phyloP scores from a whole-genome alignment of 2,888 invertebrate species.

The Myopa testacea region DNA sequence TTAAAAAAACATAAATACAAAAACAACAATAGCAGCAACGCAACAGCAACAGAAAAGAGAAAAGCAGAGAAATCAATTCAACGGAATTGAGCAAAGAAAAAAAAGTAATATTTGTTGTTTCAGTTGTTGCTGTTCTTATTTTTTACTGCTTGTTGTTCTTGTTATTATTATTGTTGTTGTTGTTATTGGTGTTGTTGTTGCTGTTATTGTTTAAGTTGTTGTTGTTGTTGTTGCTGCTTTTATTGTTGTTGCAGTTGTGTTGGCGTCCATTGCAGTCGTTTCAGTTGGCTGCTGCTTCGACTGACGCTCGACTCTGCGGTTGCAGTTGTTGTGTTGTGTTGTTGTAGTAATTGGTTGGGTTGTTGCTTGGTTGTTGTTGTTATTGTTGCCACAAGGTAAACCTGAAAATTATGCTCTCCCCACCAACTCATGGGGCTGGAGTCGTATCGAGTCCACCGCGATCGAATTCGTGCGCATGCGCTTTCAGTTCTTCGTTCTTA shows the following conservation, averaged over 20 bases:
- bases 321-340: constrained; percentile 3
- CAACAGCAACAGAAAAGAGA: not conserved
- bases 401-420: constrained; percentile 6
- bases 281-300: not conserved
- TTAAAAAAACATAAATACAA: not conserved
- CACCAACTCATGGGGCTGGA: not conserved
- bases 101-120: no score
- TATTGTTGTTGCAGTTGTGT: constrained; percentile 41
- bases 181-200: constrained; percentile 41
- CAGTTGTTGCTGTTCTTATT: no score
- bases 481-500: no score
- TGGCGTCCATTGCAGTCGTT: constrained; percentile 12
- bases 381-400: constrained; percentile 22
- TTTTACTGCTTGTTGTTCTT: no score
- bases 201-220: constrained; percentile 33
- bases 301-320: not conserved
- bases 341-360: constrained; percentile 16
- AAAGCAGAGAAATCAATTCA: not conserved
- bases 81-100: no score
- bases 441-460: not conserved
- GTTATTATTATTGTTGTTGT: not conserved
- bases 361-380: constrained; percentile 14
- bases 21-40: not conserved
- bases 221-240: constrained; percentile 36
- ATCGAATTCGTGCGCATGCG: no score